Evolutionary conservation across 2,797 vertebrate genomes (phyloP), one percentile per base, ranked within the genome.

Genomic region (Protonibea diacanthus): DNA sequence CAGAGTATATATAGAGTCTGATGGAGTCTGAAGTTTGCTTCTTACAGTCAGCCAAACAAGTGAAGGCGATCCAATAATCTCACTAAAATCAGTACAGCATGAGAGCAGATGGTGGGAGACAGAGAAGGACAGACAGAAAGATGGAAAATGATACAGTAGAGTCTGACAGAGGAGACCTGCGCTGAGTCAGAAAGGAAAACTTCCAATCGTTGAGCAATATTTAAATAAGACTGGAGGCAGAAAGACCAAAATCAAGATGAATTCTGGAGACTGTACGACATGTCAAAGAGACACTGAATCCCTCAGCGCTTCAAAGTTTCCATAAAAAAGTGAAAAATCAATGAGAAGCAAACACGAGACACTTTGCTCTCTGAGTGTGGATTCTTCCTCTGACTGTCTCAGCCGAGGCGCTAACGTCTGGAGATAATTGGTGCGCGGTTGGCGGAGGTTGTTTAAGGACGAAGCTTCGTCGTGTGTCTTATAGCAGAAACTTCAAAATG

Each of bases 371-470:
- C 2, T 12, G 15, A 29, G 29, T 56, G 57, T 23, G 1, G 38
- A 38, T 11, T 57, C 52, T 45, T 63, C 44, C 45, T 76, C 55
- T 48, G 68, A 17, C 40, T 1, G 64, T 1, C 6, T 65, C 44
- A 0, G 57, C 7, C 52, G 13, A 68, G 57, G 21, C 64, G 49
- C 21, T 23, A 9, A 55, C 12, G 61, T 72, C 69, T 40, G 70
- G 17, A 71, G 70, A 70, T 65, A 65, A 78, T 60, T 61, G 80
- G 27, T 23, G 62, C 42, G 60, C 53, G 71, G 23, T 71, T 21
- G 0, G 25, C 45, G 0, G 0, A 21, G 15, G 44, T 23, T 0
- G 49, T 55, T 29, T 59, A 4, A 53, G 52, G 69, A 64, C 9
- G 6, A 51, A 29, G 3, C 74, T 58, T 53, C 23, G 23, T 4